phyloP scores from a whole-genome alignment of 2,888 invertebrate genomes.

The Leptinotarsa peninsularis region DNA sequence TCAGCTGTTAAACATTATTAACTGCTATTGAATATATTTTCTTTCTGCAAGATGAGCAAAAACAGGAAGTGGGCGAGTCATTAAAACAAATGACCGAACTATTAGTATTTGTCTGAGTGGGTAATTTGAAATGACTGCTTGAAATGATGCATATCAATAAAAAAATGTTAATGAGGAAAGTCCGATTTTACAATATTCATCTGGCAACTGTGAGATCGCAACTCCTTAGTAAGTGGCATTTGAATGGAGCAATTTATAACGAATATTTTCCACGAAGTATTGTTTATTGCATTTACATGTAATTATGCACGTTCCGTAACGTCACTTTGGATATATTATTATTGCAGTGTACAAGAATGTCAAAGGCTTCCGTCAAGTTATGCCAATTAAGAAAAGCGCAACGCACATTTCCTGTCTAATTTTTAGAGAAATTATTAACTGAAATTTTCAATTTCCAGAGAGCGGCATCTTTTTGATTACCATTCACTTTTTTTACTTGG shows the following conservation, averaged over 20 bases:
- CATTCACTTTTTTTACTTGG: too few species aligned
- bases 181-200: slow-evolving; percentile 27
- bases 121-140: slow-evolving; percentile 13
- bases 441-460: not conserved
- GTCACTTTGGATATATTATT: slow-evolving; percentile 29
- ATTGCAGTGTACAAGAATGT: slow-evolving; percentile 8
- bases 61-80: not conserved
- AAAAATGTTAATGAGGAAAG: slow-evolving; percentile 27
- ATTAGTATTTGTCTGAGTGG: slow-evolving; percentile 5
- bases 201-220: slow-evolving; percentile 24
- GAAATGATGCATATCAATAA: slow-evolving; percentile 9
- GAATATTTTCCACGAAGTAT: slow-evolving; percentile 33
- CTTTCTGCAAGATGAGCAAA: not conserved
- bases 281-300: slow-evolving; percentile 30
- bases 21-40: not conserved
- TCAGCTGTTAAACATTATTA: not conserved
- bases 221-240: slow-evolving; percentile 32
- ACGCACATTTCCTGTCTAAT: not conserved
- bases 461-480: too few species aligned
- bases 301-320: slow-evolving; percentile 29
- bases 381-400: slow-evolving; percentile 4
- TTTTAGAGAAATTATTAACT: not conserved
- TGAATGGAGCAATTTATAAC: slow-evolving; percentile 37
- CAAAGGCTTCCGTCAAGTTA: slow-evolving; percentile 4
- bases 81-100: not conserved